Evolutionary conservation across 2,797 vertebrate genomes (phyloP).

Genomic region (Ctenosaura bakeri): DNA sequence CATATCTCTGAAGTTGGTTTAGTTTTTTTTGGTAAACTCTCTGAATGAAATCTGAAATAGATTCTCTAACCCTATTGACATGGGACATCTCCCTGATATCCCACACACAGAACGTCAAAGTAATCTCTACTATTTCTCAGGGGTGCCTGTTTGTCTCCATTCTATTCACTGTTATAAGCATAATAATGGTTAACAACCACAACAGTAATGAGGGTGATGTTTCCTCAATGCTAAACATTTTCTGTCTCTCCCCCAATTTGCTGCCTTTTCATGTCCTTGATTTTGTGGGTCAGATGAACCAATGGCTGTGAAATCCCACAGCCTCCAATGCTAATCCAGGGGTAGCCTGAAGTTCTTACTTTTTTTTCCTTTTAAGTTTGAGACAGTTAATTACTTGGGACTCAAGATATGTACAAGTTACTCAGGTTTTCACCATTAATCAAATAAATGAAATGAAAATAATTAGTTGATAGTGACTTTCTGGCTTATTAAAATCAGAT

Average conservation of each 20-base stretch:
- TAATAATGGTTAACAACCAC: not conserved
- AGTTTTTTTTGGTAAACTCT: too few species aligned
- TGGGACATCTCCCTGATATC: too few species aligned
- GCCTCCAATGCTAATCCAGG: conserved; percentile 65
- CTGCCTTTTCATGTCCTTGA: conserved; percentile 13
- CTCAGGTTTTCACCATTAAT: conserved; percentile 79
- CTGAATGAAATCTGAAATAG: too few species aligned
- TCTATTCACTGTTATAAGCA: not conserved
- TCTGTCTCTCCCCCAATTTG: not conserved
- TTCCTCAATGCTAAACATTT: not conserved
- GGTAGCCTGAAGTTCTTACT: conserved; percentile 68
- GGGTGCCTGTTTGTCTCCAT: not conserved
- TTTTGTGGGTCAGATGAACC: conserved; percentile 62
- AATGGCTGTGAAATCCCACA: conserved; percentile 60
- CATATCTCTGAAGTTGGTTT: too few species aligned
- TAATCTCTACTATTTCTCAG: not conserved
- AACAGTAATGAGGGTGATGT: not conserved
- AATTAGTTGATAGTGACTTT: conserved; percentile 76
- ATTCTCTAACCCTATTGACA: too few species aligned
- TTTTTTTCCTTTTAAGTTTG: conserved; percentile 58
- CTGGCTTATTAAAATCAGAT: conserved; percentile 77
- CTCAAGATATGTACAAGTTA: conserved; percentile 73
- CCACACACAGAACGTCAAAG: too few species aligned
- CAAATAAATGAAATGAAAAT: conserved; percentile 80
- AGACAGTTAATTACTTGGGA: conserved; percentile 77